These are phyloP conservation scores for Rattus rattus DNA, from an alignment of 2,113 vertebrate genomes.

Conservation along the genomic window DNA sequence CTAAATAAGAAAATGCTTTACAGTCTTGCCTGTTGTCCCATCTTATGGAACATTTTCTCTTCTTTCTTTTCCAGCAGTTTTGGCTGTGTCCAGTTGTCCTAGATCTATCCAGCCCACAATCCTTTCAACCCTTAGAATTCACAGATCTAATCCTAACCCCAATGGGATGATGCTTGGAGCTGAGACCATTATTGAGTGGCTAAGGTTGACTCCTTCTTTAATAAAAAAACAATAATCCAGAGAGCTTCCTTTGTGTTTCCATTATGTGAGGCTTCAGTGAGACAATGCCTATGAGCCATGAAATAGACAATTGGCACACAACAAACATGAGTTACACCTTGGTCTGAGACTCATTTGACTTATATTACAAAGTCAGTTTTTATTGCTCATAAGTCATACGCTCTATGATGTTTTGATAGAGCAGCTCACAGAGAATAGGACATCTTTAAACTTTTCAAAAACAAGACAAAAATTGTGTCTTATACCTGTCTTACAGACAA, in stretches of 20 bases:
- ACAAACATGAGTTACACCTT: background rate
- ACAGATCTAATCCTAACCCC: background rate
- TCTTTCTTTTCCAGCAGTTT: background rate
- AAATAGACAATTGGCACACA: accelerated
- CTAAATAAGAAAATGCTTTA: background rate
- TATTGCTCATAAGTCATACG: background rate
- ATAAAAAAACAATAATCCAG: background rate
- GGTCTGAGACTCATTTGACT: background rate
- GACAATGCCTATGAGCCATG: background rate
- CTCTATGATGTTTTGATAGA: background rate
- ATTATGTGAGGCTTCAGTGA: background rate
- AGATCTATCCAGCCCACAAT: background rate
- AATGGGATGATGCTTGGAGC: background rate
- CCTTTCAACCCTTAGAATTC: background rate
- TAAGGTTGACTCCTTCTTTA: background rate
- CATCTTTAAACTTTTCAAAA: background rate
- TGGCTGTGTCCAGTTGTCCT: background rate
- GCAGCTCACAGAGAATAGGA: background rate
- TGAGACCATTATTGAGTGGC: background rate
- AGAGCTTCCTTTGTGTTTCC: background rate
- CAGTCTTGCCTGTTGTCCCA: too few relatives aligned
- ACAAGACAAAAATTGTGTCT: background rate
- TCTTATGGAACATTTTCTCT: background rate
- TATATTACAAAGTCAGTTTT: background rate
- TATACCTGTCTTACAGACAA: background rate